A percentile compares a stretch with the other conserved stretches of the same genome.
Conservation (phyloP, 2,888 invertebrate genomes). For the Onthophagus sagittarius region DNA sequence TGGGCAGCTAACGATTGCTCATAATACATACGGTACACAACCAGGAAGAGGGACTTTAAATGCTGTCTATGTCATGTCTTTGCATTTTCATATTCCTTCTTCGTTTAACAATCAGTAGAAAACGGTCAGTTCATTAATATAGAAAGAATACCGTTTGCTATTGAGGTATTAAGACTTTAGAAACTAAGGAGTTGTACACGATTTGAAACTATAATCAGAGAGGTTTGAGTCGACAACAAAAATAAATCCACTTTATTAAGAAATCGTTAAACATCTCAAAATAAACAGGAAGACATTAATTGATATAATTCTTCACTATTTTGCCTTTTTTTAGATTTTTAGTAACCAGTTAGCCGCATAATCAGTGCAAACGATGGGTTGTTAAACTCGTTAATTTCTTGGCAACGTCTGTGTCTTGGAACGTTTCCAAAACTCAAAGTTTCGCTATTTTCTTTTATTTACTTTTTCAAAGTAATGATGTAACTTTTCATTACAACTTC, state of each 20-base stretch:
- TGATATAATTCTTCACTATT: too few species aligned
- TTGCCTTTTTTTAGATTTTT: neutral
- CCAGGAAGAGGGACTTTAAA: neutral
- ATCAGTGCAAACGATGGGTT: neutral
- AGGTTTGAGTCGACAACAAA: neutral
- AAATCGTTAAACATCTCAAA: too few species aligned
- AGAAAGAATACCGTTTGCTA: neutral
- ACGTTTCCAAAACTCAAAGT: neutral
- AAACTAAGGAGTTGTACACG: neutral
- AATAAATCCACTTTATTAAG: too few species aligned
- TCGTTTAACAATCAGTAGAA: neutral
- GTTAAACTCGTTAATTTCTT: neutral
- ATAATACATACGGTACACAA: neutral
- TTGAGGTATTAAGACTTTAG: neutral
- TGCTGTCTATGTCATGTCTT: too few species aligned
- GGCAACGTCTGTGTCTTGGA: neutral
- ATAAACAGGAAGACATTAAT: too few species aligned
- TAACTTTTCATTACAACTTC: too few species aligned
- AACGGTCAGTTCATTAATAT: neutral
- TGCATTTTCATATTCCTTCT: too few species aligned
- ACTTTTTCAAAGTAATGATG: neutral
- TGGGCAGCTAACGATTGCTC: neutral
- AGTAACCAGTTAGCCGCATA: neutral
- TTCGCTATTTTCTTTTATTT: neutral
- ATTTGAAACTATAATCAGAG: neutral